A percentile compares a stretch with the other conserved stretches of the same genome.
Conservation (phyloP, 2,888 invertebrate species). For the Catotricha subobsoleta region DNA sequence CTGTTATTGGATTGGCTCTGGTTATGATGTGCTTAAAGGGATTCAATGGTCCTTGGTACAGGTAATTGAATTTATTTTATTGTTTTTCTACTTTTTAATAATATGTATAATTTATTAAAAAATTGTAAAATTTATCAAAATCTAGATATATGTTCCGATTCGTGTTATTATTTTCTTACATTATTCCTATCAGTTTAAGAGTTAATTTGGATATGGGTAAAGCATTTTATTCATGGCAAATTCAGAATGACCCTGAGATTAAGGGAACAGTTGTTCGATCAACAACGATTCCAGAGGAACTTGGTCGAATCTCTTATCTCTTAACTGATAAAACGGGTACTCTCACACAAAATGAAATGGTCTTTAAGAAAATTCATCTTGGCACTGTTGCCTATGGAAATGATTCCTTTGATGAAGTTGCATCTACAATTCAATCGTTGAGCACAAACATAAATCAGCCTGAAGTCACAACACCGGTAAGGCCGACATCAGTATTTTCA, state of each 20-base stretch:
- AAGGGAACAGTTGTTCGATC: conserved; percentile 85
- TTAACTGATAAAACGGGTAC: conserved; percentile 98
- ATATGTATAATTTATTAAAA: not conserved
- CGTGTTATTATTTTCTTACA: conserved; percentile 93
- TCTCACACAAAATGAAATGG: conserved; percentile 97
- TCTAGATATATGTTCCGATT: conserved; percentile 83
- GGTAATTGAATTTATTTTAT: no score
- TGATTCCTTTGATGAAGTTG: conserved; percentile 29
- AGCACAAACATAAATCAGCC: conserved; percentile 11
- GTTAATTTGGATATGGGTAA: conserved; percentile 99
- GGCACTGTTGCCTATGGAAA: conserved; percentile 86
- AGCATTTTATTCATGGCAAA: conserved; percentile 91
- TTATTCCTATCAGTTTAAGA: conserved; percentile 93
- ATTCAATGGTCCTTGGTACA: conserved; percentile 89
- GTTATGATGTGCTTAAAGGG: conserved; percentile 95
- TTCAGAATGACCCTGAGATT: conserved; percentile 83
- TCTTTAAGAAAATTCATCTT: conserved; percentile 85
- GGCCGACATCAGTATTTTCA: conserved; percentile 9
- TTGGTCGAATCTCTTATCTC: conserved; percentile 92
- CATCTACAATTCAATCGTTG: conserved; percentile 24
- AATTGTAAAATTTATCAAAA: not conserved
- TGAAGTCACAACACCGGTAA: conserved; percentile 7
- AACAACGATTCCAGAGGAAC: conserved; percentile 96
- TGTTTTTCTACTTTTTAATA: not conserved
- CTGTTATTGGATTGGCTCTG: conserved; percentile 75